Base-by-base conservation (phyloP, 2,888 invertebrate species). In the Pilophorus perplexus region DNA sequence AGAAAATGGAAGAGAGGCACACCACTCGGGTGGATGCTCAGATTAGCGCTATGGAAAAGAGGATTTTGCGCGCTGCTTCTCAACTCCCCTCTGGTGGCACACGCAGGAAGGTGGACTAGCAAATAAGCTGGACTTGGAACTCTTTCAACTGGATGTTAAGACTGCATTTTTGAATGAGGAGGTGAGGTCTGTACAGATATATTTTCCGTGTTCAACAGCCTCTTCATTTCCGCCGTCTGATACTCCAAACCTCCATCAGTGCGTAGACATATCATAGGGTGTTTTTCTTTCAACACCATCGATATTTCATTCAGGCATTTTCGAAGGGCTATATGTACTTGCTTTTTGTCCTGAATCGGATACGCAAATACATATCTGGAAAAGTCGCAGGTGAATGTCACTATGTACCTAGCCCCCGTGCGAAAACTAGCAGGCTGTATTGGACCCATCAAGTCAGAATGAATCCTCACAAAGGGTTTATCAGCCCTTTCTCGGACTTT, bases 161-260 rank as follows among this genome's bases (percentile, higher is more conserved):
- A n/a, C n/a, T n/a, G n/a, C n/a, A n/a, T n/a, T n/a, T n/a, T n/a
- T n/a, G n/a, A n/a, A 4, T 48, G 48, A 48, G 48, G 22, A 6
- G 5, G 48, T 22, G 22, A 22, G 20, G n/a, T 8, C 8, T 48
- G 22, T 23, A 18, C 20, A 23, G 48, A 48, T 4, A 48, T 48
- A 18, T 48, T 48, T 20, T 48, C 48, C 8, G 20, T 6, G 8
- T n/a, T 23, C 48, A 48, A 22, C 3, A 48, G 23, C 23, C 23
- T 48, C 14, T 48, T 48, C 48, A 48, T 48, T 48, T 48, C 48
- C 10, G 48, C 8, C 22, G 48, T 48, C 48, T 48, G 48, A 48
- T 22, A 48, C 23, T 48, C 48, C 14, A 48, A n/a, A 16, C 48
- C 22, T 18, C 20, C 22, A 20, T 48, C 48, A 5, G 42, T 14